These are phyloP conservation scores for Drosophila tripunctata DNA, from an alignment of 2,888 invertebrate genomes.

Conservation along the genomic window DNA sequence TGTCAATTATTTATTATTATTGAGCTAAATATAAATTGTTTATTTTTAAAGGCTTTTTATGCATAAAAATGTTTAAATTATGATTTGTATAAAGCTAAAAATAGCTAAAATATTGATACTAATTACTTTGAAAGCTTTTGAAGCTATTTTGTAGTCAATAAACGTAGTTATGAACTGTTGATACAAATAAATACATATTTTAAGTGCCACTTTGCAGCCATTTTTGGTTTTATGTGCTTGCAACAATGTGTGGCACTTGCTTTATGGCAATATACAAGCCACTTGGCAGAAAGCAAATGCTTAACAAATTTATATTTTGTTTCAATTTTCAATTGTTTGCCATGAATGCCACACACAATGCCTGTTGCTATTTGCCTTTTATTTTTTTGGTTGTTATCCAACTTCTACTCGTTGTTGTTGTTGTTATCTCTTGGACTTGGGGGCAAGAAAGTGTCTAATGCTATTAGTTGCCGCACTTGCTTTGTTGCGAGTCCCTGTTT, in stretches of 20 bases:
- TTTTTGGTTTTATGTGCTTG: background rate
- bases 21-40: background rate
- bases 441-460: slow-evolving; percentile 42
- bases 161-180: no score
- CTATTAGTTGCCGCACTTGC: slow-evolving; percentile 36
- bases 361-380: slow-evolving; percentile 36
- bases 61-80: background rate
- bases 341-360: slow-evolving; percentile 45
- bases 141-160: no score
- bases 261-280: background rate
- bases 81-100: background rate
- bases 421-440: slow-evolving; percentile 29
- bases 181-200: background rate
- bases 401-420: slow-evolving; percentile 3
- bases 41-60: background rate
- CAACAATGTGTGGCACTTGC: background rate
- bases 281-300: background rate
- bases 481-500: slow-evolving; percentile 24
- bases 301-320: slow-evolving; percentile 49
- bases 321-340: slow-evolving; percentile 59
- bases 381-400: slow-evolving; percentile 6
- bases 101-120: background rate
- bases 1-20: slow-evolving; percentile 14
- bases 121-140: no score
- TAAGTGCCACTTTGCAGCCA: background rate